phyloP scores from a whole-genome alignment of 1,140 invertebrate genomes.

The Drosophila tropicalis region DNA sequence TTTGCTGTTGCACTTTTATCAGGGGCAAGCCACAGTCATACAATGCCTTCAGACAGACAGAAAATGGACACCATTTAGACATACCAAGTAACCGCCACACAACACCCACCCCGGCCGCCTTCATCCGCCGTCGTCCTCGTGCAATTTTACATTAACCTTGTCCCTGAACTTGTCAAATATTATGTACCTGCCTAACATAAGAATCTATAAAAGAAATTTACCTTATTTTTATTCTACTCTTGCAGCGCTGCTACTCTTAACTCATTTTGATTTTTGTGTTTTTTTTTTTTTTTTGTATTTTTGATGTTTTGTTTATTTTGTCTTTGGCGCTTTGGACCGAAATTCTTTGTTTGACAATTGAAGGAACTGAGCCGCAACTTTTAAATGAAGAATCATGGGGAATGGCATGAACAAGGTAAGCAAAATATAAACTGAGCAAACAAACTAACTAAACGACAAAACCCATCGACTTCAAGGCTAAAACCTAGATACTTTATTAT shows the following conservation, averaged over 20 bases:
- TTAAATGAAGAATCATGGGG: constrained; percentile 86
- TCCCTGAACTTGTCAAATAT: constrained; percentile 67
- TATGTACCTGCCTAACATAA: neutral
- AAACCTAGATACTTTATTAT: neutral
- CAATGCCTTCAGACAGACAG: constrained; percentile 33
- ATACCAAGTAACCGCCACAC: too few species aligned
- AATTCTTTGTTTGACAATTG: constrained; percentile 55
- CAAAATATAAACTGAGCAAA: neutral
- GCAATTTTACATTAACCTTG: constrained; percentile 29
- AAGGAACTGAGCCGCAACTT: constrained; percentile 51
- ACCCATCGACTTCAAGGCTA: constrained; percentile 7
- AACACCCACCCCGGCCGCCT: neutral
- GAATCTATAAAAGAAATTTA: neutral
- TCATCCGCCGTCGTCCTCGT: neutral
- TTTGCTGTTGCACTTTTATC: constrained; percentile 59
- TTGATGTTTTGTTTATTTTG: too few species aligned
- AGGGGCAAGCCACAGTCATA: constrained; percentile 24
- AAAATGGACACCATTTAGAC: constrained; percentile 1
- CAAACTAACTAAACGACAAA: neutral
- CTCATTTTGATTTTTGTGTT: constrained; percentile 5
- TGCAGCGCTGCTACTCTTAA: constrained; percentile 40
- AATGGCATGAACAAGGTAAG: constrained; percentile 92
- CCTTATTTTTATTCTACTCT: constrained; percentile 31
- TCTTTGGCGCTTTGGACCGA: constrained; percentile 31
- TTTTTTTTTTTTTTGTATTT: constrained; percentile 10